Evolutionary conservation across 2,888 invertebrate species (phyloP).

Genomic region (Entomobrya multifasciata): DNA sequence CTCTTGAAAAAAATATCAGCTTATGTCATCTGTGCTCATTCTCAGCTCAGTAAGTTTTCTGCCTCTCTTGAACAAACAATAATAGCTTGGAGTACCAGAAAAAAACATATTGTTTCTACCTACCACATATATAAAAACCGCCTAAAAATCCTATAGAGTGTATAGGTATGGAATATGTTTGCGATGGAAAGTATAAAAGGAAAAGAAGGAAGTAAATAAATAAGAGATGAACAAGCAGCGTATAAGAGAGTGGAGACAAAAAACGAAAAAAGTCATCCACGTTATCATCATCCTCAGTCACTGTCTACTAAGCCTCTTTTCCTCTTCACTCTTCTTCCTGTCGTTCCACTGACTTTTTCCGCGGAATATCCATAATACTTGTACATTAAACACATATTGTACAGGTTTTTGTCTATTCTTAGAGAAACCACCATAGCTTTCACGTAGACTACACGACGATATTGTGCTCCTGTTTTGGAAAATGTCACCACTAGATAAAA

Average conservation of each 20-base stretch:
- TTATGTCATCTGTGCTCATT: conserved; percentile 60
- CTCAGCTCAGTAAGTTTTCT: conserved; percentile 47
- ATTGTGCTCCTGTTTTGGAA: conserved; percentile 54
- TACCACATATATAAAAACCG: too few species aligned
- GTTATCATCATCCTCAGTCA: conserved; percentile 44
- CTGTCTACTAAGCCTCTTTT: conserved; percentile 50
- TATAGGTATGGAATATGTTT: background rate
- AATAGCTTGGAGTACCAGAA: conserved; percentile 15
- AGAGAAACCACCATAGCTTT: too few species aligned
- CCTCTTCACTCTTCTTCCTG: conserved; percentile 53
- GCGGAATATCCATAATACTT: background rate
- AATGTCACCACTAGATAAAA: conserved; percentile 57
- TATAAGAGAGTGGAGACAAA: background rate
- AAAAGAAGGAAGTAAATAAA: conserved; percentile 59
- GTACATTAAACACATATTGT: background rate
- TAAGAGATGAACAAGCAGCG: conserved; percentile 58
- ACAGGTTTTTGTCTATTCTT: background rate
- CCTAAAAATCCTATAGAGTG: background rate
- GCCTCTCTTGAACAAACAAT: background rate
- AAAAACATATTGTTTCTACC: conserved; percentile 13
- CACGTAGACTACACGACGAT: too few species aligned
- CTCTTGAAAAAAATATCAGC: conserved; percentile 36
- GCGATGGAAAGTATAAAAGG: background rate
- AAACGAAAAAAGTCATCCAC: conserved; percentile 48
- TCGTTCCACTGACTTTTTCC: conserved; percentile 9